These are phyloP conservation scores for Magallana gigas DNA, from an alignment of 1,140 invertebrate genomes.

Conservation along the genomic window DNA sequence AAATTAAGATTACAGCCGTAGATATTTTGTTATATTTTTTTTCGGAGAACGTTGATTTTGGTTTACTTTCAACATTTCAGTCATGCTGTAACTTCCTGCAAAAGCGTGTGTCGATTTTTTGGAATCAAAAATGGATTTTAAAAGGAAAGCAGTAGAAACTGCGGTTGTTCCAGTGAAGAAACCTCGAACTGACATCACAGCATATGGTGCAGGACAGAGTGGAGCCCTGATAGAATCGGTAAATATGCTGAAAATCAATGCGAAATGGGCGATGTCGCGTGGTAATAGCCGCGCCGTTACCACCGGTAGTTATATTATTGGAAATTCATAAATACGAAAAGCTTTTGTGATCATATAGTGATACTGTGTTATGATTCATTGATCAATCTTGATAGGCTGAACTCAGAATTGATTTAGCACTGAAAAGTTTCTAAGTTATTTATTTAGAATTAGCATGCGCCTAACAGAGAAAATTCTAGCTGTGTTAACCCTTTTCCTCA, in stretches of 20 bases:
- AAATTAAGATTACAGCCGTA: not conserved
- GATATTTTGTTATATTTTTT: not conserved
- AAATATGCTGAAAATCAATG: conserved; percentile 12
- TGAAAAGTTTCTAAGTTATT: too few relatives aligned
- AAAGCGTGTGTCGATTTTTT: not conserved
- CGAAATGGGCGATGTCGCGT: not conserved
- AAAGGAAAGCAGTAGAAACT: conserved; percentile 81
- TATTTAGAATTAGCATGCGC: too few relatives aligned
- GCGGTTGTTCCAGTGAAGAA: conserved; percentile 86
- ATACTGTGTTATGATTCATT: too few relatives aligned
- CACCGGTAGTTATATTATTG: too few relatives aligned
- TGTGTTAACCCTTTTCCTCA: too few relatives aligned
- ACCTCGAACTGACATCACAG: conserved; percentile 85
- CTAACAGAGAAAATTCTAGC: too few relatives aligned
- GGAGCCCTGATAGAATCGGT: conserved; percentile 69
- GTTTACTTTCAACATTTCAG: not conserved
- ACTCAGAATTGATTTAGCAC: too few relatives aligned
- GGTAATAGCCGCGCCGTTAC: not conserved
- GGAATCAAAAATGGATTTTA: conserved; percentile 69
- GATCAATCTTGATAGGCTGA: too few relatives aligned
- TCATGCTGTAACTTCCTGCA: not conserved
- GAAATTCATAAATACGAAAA: too few relatives aligned
- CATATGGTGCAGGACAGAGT: conserved; percentile 62
- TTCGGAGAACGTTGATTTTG: not conserved
- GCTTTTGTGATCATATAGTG: too few relatives aligned